Base-by-base conservation (phyloP, 2,113 vertebrate genomes). In the Ciconia boyciana region DNA sequence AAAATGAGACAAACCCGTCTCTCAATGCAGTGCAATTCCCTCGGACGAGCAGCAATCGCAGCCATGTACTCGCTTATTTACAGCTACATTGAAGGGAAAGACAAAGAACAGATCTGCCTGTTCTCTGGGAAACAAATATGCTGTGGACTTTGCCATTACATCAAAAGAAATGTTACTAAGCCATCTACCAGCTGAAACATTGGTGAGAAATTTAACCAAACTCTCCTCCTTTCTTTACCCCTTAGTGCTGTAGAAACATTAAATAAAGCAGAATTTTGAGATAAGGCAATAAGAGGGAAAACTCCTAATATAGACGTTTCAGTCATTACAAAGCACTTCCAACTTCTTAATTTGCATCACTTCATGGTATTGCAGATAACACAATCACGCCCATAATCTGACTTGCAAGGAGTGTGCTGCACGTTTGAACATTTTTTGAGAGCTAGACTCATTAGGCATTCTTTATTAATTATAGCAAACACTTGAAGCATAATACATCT, bases 91-190 rank as follows among this genome's bases (percentile, higher is more conserved):
- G 12, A 15, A 32, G 91, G 64, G 70, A 36, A 16, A 48, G 86
- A 89, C 69, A 93, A 83, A 90, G 88, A 92, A 64, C 71, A 89
- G 92, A 92, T 74, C 85, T 49, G 75, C 81, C 91, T 58, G 79
- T 87, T 92, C 91, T 90, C 78, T 75, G n/a, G 58, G 83, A 86
- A 83, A 79, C 84, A 74, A 95, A 60, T 17, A 39, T 17, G 1
- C 62, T 26, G 10, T 3, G 78, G 10, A 2, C 90, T 16, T 41
- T 62, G 76, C 78, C 89, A 26, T 18, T 65, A 0, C 61, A 6
- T n/a, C 41, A 4, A 16, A 86, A 14, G 15, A 58, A 77, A 69
- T 0, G 28, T 31, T 76, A 19, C 64, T 19, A 4, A 70, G 71
- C 51, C 81, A 17, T 28, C 77, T 31, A 49, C 54, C 39, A 49